A percentile compares a stretch with the other conserved stretches of the same genome.
phyloP scores from a whole-genome alignment of 2,888 invertebrate genomes.

The Phrixothrix hirtus region DNA sequence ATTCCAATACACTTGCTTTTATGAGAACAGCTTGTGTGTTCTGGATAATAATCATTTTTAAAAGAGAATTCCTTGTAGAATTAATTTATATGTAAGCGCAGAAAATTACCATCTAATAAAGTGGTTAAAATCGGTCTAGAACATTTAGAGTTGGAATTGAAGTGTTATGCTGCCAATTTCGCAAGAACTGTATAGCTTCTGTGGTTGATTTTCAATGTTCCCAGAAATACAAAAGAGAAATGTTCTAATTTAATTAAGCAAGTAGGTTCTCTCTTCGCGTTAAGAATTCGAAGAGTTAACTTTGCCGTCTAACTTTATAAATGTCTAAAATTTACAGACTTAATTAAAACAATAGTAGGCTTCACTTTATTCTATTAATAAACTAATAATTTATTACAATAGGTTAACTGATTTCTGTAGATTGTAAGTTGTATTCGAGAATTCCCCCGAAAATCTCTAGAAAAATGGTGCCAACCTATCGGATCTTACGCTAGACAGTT shows the following conservation, averaged over 20 bases:
- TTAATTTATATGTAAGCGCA: neutral
- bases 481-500: conserved; percentile 26
- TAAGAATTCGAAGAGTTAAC: conserved; percentile 23
- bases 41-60: neutral
- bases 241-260: conserved; percentile 27
- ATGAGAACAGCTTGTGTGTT: too few species aligned
- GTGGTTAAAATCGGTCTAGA: conserved; percentile 9
- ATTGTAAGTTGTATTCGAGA: too few species aligned
- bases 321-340: conserved; percentile 20
- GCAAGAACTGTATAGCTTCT: conserved; percentile 10
- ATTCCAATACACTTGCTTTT: conserved; percentile 4
- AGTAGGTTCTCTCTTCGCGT: conserved; percentile 17
- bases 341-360: conserved; percentile 23
- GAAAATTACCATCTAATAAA: conserved; percentile 12
- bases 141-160: conserved; percentile 4
- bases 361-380: neutral
- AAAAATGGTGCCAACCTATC: conserved; percentile 30
- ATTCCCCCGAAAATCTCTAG: neutral
- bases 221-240: conserved; percentile 20
- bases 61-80: neutral
- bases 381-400: too few species aligned
- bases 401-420: too few species aligned
- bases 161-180: conserved; percentile 13
- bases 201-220: conserved; percentile 22
- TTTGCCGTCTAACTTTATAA: conserved; percentile 22